Conservation (phyloP, 1,140 invertebrate genomes). For the Latrodectus geometricus region DNA sequence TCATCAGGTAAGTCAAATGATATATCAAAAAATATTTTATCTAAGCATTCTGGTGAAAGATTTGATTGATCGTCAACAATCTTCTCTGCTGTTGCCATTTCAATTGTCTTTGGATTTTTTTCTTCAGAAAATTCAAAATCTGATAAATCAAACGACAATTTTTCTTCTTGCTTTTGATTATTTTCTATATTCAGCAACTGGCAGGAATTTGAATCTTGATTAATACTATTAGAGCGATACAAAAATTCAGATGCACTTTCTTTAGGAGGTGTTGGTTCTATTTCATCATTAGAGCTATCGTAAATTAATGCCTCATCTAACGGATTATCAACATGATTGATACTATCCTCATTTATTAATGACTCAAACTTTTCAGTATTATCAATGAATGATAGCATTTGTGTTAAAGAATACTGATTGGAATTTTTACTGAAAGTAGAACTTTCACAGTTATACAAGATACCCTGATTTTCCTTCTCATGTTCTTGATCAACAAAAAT, state of each 20-base stretch:
- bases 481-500: background rate
- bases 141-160: conserved; percentile 13
- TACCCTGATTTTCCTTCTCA: background rate
- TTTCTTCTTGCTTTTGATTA: background rate
- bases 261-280: conserved; percentile 48
- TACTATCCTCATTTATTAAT: background rate
- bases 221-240: conserved; percentile 29
- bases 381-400: conserved; percentile 40
- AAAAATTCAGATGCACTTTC: conserved; percentile 2
- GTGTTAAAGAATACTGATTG: conserved; percentile 43
- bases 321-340: background rate
- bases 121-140: background rate
- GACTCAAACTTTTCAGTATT: background rate
- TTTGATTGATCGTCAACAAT: background rate
- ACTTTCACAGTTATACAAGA: background rate
- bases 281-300: conserved; percentile 39
- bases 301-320: background rate
- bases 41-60: background rate
- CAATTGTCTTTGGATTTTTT: background rate
- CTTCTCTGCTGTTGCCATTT: background rate
- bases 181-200: background rate
- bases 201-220: conserved; percentile 8
- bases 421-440: no score
- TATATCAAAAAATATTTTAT: conserved; percentile 46
- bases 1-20: conserved; percentile 36